These are phyloP conservation scores for Tachysurus vachellii DNA, from an alignment of 2,113 vertebrate genomes.

Conservation along the genomic window DNA sequence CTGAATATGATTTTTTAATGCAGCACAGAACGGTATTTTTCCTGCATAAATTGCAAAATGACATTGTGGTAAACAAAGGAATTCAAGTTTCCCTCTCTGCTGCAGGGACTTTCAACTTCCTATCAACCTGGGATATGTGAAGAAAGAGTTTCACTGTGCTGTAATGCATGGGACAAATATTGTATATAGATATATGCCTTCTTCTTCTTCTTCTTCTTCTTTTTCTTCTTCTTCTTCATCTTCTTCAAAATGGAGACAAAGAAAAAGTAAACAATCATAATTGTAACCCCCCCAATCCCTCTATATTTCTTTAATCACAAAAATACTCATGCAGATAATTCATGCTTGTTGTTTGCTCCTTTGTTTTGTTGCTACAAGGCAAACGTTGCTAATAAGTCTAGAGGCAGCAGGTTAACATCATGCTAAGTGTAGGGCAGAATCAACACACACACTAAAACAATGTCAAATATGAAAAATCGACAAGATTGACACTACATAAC, in stretches of 20 bases:
- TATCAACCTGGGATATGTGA: too few species aligned
- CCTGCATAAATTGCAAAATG: neutral
- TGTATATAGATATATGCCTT: too few species aligned
- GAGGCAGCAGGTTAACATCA: neutral
- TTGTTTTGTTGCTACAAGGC: neutral
- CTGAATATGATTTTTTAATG: constrained; percentile 21
- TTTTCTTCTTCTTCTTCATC: too few species aligned
- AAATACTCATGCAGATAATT: neutral
- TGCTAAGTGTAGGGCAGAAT: neutral
- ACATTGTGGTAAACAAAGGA: neutral
- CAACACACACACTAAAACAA: neutral
- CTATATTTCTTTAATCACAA: neutral
- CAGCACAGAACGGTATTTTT: neutral
- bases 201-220: too few species aligned
- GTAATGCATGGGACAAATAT: too few species aligned
- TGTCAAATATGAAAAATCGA: neutral
- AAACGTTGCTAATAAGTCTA: neutral
- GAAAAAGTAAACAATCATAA: neutral
- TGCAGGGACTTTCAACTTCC: too few species aligned
- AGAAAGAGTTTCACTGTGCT: too few species aligned
- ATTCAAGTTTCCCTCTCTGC: neutral
- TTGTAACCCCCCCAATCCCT: neutral
- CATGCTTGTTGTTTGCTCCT: neutral
- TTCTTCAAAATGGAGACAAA: neutral
- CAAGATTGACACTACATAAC: neutral